Evolutionary conservation across 2,888 invertebrate species (phyloP), one percentile per base, ranked within the genome.

Genomic region (Drosophila peninsularis): DNA sequence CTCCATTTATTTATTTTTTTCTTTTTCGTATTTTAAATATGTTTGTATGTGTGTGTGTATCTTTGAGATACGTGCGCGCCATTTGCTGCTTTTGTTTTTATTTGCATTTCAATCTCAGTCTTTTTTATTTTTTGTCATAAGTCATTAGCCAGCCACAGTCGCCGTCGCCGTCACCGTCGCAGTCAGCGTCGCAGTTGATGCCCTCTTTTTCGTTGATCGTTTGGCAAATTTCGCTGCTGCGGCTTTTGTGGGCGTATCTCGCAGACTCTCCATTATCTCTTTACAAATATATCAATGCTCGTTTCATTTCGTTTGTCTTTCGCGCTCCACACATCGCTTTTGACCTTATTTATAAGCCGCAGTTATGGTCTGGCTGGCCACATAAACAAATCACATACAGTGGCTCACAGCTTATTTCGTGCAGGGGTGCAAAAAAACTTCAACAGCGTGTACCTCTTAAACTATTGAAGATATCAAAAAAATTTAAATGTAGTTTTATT

Each of bases 221-320:
- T 85, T 82, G 86, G 85, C 90, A 56, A 89, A 82, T 88, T 88
- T 88, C 86, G 70, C 70, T 68, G 66, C 60, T 66, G 79, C 62
- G 69, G 62, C 61, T 66, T 80, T 89, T 69, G 86, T 88, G 90
- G 83, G 83, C 83, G 83, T 85, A 67, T 82, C 62, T 78, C 70
- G 50, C 56, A 52, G 60, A 34, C 57, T 30, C 54, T 45, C 34
- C 58, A 65, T 69, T 70, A 80, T 67, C 64, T 67, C 62, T 64
- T 32, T 14, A 60, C 52, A 78, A 85, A 82, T 88, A 72, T 88
- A 72, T 88, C 80, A 89, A 84, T 89, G 80, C 66, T 61, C 57
- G 53, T 67, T 71, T 14, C 34, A 54, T 34, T 58, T 14, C 34
- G 57, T 34, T 58, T 62, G 56, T 37, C 45, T 45, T 17, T 14